Evolutionary conservation across 2,797 vertebrate genomes (phyloP).

Genomic region (Bryconaethiops microstoma): DNA sequence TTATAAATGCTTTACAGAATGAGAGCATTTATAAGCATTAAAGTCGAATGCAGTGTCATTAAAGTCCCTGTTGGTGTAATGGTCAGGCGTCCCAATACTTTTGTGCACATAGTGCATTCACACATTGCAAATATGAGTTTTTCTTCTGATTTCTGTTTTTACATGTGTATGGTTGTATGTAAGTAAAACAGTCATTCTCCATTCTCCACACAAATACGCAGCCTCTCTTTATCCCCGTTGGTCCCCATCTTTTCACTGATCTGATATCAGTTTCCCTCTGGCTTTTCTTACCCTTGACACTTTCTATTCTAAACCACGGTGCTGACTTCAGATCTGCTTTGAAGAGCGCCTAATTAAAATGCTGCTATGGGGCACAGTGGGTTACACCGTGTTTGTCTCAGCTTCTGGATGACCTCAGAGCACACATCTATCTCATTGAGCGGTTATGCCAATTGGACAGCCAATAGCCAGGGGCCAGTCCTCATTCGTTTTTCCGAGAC

Average conservation of each 20-base stretch:
- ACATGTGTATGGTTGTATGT: too few relatives aligned
- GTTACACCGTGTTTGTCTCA: slow-evolving; percentile 1
- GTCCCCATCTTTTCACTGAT: neutral
- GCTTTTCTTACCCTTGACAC: slow-evolving; percentile 34
- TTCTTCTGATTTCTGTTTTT: too few relatives aligned
- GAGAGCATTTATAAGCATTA: too few relatives aligned
- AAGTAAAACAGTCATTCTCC: too few relatives aligned
- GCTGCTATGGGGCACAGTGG: slow-evolving; percentile 27
- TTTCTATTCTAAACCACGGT: slow-evolving; percentile 8
- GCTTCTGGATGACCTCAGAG: slow-evolving; percentile 30
- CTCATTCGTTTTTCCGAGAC: neutral
- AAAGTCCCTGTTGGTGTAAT: too few relatives aligned
- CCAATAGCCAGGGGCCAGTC: slow-evolving; percentile 16
- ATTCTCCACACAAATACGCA: too few relatives aligned
- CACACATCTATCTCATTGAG: slow-evolving; percentile 38
- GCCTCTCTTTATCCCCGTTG: neutral
- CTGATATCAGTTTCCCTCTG: slow-evolving; percentile 3
- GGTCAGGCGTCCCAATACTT: too few relatives aligned
- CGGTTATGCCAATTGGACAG: slow-evolving; percentile 21
- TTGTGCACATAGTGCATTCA: too few relatives aligned
- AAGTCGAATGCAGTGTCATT: too few relatives aligned
- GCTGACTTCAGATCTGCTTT: slow-evolving; percentile 36
- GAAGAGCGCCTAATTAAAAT: slow-evolving; percentile 44
- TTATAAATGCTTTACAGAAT: too few relatives aligned
- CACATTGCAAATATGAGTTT: too few relatives aligned